A percentile compares a stretch with the other conserved stretches of the same genome.
Evolutionary conservation across 2,113 vertebrate species (phyloP).

Genomic region (Meriones unguiculatus): DNA sequence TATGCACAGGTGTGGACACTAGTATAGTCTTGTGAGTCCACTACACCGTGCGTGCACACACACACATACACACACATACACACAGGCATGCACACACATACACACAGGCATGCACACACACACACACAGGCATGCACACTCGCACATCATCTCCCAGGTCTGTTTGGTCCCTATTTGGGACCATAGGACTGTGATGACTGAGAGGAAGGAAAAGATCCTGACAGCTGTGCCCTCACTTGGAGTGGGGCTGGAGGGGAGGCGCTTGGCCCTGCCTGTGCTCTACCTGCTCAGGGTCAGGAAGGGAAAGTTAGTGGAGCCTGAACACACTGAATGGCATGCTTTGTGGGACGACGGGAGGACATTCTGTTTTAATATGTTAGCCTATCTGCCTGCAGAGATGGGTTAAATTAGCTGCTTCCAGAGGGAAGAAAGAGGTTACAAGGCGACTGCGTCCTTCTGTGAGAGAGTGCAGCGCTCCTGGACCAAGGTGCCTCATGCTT

Average conservation of each 20-base stretch:
- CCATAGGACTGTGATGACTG: not conserved
- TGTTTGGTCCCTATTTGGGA: not conserved
- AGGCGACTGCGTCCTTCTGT: conserved; percentile 9
- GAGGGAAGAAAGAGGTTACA: conserved; percentile 2
- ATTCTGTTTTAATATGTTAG: not conserved
- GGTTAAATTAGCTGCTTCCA: conserved; percentile 38
- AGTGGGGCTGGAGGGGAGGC: not conserved
- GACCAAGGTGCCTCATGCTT: not conserved
- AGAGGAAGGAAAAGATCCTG: not conserved
- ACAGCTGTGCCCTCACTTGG: not conserved
- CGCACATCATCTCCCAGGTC: not conserved
- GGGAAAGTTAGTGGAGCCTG: not conserved
- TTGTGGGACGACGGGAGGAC: not conserved
- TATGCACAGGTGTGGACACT: not conserved
- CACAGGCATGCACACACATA: not conserved
- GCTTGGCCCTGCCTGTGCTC: not conserved
- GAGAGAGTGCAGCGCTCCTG: not conserved
- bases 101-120: not conserved
- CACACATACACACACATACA: no score
- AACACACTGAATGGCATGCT: not conserved
- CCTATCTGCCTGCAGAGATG: conserved; percentile 33
- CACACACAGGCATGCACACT: not conserved
- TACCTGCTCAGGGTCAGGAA: not conserved
- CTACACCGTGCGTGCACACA: no score
- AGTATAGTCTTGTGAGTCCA: not conserved